Conservation (phyloP, 2,888 invertebrate genomes). For the Hypomecis atomaria region DNA sequence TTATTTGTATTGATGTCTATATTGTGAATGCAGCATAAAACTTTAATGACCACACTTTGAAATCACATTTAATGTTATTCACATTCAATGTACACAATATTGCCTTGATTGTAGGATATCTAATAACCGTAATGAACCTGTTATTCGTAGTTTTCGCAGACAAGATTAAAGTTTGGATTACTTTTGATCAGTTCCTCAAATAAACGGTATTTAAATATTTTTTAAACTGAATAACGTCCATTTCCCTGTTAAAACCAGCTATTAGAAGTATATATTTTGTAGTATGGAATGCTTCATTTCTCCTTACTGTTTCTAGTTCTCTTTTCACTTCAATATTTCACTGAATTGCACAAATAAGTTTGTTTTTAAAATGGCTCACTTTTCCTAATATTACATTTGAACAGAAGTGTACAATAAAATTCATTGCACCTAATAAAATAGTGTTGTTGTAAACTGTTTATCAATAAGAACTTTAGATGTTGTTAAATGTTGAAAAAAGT, state of each 20-base stretch:
- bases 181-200: slow-evolving; percentile 51
- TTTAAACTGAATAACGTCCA: slow-evolving; percentile 73
- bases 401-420: slow-evolving; percentile 65
- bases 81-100: slow-evolving; percentile 66
- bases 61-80: slow-evolving; percentile 56
- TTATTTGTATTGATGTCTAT: slow-evolving; percentile 48
- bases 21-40: slow-evolving; percentile 55
- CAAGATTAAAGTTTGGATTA: slow-evolving; percentile 57
- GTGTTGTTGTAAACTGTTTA: slow-evolving; percentile 63
- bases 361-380: slow-evolving; percentile 85
- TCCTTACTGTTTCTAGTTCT: slow-evolving; percentile 80
- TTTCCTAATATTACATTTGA: slow-evolving; percentile 75
- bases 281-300: slow-evolving; percentile 84
- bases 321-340: slow-evolving; percentile 81
- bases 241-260: slow-evolving; percentile 85
- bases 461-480: slow-evolving; percentile 51
- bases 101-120: slow-evolving; percentile 55
- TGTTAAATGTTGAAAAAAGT: slow-evolving; percentile 52
- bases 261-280: slow-evolving; percentile 78
- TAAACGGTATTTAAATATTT: slow-evolving; percentile 59
- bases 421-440: slow-evolving; percentile 66
- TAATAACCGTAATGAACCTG: slow-evolving; percentile 48
- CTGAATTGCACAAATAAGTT: slow-evolving; percentile 81
- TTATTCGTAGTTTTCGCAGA: slow-evolving; percentile 61
- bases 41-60: slow-evolving; percentile 54